Evolutionary conservation across 2,797 vertebrate genomes (phyloP).

Genomic region (Coregonus sp.): DNA sequence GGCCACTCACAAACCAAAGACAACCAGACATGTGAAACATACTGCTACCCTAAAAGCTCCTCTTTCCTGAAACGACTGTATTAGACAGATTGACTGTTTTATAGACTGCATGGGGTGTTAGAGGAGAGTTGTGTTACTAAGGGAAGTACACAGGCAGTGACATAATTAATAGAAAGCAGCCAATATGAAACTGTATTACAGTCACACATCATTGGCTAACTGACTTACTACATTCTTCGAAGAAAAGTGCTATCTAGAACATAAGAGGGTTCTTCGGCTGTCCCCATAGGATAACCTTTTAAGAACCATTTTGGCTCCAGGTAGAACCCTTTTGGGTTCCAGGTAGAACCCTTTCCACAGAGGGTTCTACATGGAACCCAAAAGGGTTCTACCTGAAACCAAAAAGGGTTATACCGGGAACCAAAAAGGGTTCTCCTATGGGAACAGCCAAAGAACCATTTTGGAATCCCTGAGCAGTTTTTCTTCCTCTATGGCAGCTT

Average conservation of each 20-base stretch:
- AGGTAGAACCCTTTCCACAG: no score
- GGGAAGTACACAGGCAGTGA: not conserved
- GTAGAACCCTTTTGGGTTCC: no score
- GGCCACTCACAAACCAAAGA: not conserved
- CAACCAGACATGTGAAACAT: not conserved
- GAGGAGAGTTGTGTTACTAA: not conserved
- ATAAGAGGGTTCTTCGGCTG: no score
- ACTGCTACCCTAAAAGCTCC: not conserved
- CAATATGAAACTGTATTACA: not conserved
- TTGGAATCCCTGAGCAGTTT: not conserved
- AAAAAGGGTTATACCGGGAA: no score
- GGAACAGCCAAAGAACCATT: not conserved
- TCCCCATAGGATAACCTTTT: no score
- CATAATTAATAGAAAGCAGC: not conserved
- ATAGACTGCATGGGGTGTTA: not conserved
- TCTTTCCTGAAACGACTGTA: not conserved
- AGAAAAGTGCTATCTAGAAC: no score
- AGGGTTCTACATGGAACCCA: no score
- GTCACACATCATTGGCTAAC: not conserved
- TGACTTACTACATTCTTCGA: no score
- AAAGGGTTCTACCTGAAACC: no score
- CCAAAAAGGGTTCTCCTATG: no score
- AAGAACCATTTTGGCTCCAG: no score
- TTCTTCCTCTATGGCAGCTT: no score
- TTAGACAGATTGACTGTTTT: not conserved